Percentiles rank a stretch among this genome's conserved stretches.
These are phyloP conservation scores for Diadumene lineata DNA, from an alignment of 92 coral and sea anemone species.

Conservation along the genomic window DNA sequence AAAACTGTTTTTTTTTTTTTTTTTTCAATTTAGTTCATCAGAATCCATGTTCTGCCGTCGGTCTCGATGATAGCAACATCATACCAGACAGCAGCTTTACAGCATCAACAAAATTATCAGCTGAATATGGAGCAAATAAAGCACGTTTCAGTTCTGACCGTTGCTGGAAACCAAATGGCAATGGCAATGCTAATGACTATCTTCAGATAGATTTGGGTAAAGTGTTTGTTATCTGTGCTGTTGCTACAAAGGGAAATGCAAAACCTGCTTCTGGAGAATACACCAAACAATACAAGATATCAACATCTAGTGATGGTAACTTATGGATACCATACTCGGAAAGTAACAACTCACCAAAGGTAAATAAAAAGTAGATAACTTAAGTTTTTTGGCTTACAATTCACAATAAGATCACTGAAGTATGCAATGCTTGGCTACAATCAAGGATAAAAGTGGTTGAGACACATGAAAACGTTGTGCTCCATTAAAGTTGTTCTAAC, in stretches of 20 bases:
- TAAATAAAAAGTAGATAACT: too few relatives aligned
- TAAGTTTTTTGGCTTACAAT: too few relatives aligned
- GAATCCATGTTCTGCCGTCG: constrained; percentile 9
- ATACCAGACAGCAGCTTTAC: constrained; percentile 26
- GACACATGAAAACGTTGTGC: too few relatives aligned
- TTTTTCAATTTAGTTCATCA: constrained; percentile 1
- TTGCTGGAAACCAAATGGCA: constrained; percentile 15
- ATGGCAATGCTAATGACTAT: constrained; percentile 8
- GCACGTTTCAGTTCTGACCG: neutral
- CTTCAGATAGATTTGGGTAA: constrained; percentile 30
- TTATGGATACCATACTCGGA: neutral
- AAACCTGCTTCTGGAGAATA: constrained; percentile 1
- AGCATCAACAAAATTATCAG: constrained; percentile 6
- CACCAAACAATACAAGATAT: constrained; percentile 17
- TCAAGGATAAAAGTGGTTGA: too few relatives aligned
- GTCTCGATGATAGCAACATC: constrained; percentile 1
- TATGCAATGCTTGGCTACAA: too few relatives aligned
- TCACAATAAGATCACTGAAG: too few relatives aligned
- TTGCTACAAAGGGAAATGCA: constrained; percentile 32
- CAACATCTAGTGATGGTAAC: constrained; percentile 12
- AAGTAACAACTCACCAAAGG: neutral
- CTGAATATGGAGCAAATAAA: constrained; percentile 8
- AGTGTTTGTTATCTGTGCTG: constrained; percentile 31
- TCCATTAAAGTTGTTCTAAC: too few relatives aligned
- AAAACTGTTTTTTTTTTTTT: neutral